A percentile compares a stretch with the other conserved stretches of the same genome.
Evolutionary conservation across 2,888 invertebrate genomes (phyloP).

Genomic region (Netelia virgata): DNA sequence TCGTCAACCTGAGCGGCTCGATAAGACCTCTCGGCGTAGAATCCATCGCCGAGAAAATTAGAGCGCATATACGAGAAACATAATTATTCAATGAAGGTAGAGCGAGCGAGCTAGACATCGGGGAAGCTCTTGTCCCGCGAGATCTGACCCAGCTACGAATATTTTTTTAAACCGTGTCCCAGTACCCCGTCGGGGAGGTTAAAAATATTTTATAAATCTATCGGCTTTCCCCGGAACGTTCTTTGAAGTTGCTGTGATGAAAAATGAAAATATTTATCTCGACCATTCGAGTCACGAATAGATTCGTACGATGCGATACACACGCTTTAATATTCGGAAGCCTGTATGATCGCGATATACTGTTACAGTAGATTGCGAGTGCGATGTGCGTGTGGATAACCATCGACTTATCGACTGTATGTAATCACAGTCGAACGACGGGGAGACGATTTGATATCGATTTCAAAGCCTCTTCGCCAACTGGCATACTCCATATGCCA

Average conservation of each 20-base stretch:
- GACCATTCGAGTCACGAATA: neutral
- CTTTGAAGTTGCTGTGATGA: neutral
- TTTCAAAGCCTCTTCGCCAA: slow-evolving; percentile 50
- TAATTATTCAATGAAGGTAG: slow-evolving; percentile 56
- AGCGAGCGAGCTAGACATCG: slow-evolving; percentile 30
- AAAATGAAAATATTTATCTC: neutral
- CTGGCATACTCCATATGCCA: slow-evolving; percentile 15
- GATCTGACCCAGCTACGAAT: slow-evolving; percentile 53
- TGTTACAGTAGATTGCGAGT: slow-evolving; percentile 9
- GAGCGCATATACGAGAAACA: slow-evolving; percentile 21
- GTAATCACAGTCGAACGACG: slow-evolving; percentile 49
- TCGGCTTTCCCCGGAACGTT: slow-evolving; percentile 1
- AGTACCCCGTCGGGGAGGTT: neutral
- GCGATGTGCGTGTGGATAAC: slow-evolving; percentile 14
- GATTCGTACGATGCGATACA: slow-evolving; percentile 31
- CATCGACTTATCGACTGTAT: slow-evolving; percentile 55
- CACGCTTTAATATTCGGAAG: neutral
- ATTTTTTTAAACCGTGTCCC: slow-evolving; percentile 24
- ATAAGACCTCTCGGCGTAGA: slow-evolving; percentile 36
- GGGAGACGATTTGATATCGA: slow-evolving; percentile 60
- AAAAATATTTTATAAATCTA: slow-evolving; percentile 38
- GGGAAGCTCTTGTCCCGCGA: slow-evolving; percentile 40
- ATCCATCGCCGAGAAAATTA: slow-evolving; percentile 52
- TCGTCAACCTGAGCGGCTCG: slow-evolving; percentile 16
- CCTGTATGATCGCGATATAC: neutral